phyloP scores from a whole-genome alignment of 1,140 invertebrate species.

The Centruroides sculpturatus region DNA sequence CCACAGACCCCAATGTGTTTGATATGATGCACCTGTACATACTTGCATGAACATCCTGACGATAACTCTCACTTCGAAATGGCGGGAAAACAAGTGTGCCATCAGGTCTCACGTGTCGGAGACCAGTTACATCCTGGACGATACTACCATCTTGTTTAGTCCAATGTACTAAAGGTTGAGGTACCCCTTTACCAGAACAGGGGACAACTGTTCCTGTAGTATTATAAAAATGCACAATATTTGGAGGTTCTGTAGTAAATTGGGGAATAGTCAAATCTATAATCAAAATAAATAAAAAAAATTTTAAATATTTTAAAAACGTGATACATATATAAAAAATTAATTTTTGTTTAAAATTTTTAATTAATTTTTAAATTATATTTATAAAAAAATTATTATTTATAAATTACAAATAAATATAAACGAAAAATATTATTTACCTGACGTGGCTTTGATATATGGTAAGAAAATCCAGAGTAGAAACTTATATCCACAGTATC shows the following conservation, averaged over 20 bases:
- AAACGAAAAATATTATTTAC: too few species aligned
- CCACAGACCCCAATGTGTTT: conserved; percentile 75
- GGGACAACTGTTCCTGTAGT: conserved; percentile 81
- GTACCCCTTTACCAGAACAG: conserved; percentile 53
- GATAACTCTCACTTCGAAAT: conserved; percentile 23
- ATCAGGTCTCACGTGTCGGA: conserved; percentile 45
- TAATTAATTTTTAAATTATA: too few species aligned
- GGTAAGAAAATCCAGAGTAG: too few species aligned
- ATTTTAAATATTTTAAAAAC: too few species aligned
- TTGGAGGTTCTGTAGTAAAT: conserved; percentile 81
- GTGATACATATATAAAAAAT: too few species aligned
- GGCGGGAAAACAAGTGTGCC: conserved; percentile 28
- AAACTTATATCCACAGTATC: too few species aligned
- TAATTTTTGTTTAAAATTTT: too few species aligned
- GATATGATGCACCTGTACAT: conserved; percentile 80
- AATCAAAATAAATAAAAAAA: too few species aligned
- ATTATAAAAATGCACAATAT: conserved; percentile 83
- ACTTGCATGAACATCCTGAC: conserved; percentile 82
- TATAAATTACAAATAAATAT: too few species aligned
- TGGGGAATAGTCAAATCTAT: conserved; percentile 47
- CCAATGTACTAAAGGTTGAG: conserved; percentile 71
- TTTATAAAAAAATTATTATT: too few species aligned
- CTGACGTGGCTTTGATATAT: too few species aligned
- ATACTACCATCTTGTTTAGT: conserved; percentile 38
- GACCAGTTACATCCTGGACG: conserved; percentile 42